Evolutionary conservation across 2,113 vertebrate species (phyloP), one percentile per base, ranked within the genome.

Genomic region (Nestor notabilis): DNA sequence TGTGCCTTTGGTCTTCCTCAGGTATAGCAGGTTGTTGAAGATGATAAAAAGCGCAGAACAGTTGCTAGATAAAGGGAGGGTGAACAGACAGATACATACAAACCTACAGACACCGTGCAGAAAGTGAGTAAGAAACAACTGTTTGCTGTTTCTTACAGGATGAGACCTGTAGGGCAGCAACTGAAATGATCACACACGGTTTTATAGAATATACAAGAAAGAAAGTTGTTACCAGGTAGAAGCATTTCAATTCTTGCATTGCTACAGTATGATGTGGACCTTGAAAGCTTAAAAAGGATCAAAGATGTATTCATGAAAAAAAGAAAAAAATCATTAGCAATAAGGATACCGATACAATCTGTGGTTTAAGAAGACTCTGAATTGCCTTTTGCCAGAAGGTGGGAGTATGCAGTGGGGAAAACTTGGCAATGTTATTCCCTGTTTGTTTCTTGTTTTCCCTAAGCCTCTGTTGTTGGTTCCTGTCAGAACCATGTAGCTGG

Each of bases 291-390:
- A 68, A 70, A 75, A 84, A 46, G 5, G 9, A 23, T 74, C 35
- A 43, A 49, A 87, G 21, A 43, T 14, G 20, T 3, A 43, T 29
- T 63, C 0, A 46, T 15, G 6, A 31, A 84, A 75, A 83, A n/a
- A n/a, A 33, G 16, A 44, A 0, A 44, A 0, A 0, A 28, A 65
- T n/a, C 7, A 12, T 46, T 89, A 50, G 60, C 91, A 78, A 35
- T 33, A 68, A 33, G 16, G 43, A 9, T 87, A 29, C 9, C 23
- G 33, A 43, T 60, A 56, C 7, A 68, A 88, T 33, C 18, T 46
- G 33, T 64, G 39, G 25, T 72, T 90, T 83, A 60, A 23, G 35
- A 84, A 49, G 14, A 18, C 23, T 87, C 43, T 85, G 78, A 89
- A 82, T 18, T 79, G 20, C 6, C 5, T 84, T 96, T 83, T 81